Evolutionary conservation across 2,113 vertebrate species (phyloP), one percentile per base, ranked within the genome.

Genomic region (Semnornis frantzii): DNA sequence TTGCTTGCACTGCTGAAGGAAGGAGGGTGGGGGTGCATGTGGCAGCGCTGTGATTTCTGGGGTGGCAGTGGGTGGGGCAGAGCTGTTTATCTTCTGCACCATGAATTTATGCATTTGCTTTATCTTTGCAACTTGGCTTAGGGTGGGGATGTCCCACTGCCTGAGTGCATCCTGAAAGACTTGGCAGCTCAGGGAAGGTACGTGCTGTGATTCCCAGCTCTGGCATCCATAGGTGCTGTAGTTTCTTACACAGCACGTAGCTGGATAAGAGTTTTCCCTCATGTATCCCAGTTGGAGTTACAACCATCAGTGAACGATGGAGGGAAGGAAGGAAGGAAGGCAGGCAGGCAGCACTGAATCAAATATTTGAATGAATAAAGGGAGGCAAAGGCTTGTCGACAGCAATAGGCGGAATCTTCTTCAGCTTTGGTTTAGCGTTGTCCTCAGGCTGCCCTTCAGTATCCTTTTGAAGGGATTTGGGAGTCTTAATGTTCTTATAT

Each of bases 271-370:
- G 10, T 16, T 55, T 46, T 64, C 27, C 52, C 21, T 31, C 5
- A 0, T 25, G 10, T 73, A 21, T 28, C 37, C 0, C 0, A 23
- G 31, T 28, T 3, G 2, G 2, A 3, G 57, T 57, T 58, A 48
- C 2, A 3, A 7, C 25, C 8, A 2, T 64, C 37, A 3, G 17
- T 18, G 37, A 52, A 31, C 73, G 39, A 4, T 2, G 60, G 33
- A 57, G 50, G 62, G 42, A n/a, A 31, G 58, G 39, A 76, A 12
- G 3, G 52, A 57, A 50, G n/a, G n/a, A n/a, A n/a, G n/a, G n/a
- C n/a, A n/a, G n/a, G n/a, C n/a, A n/a, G 62, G 46, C 68, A 76
- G 66, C 28, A 24, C 28, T 37, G 23, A n/a, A 16, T 66, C 25
- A 48, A 33, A 25, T 46, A 46, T 46, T 46, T 0, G 2, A 30